Conservation (phyloP, 2,888 invertebrate genomes). For the Sceliomorpha sp. region DNA sequence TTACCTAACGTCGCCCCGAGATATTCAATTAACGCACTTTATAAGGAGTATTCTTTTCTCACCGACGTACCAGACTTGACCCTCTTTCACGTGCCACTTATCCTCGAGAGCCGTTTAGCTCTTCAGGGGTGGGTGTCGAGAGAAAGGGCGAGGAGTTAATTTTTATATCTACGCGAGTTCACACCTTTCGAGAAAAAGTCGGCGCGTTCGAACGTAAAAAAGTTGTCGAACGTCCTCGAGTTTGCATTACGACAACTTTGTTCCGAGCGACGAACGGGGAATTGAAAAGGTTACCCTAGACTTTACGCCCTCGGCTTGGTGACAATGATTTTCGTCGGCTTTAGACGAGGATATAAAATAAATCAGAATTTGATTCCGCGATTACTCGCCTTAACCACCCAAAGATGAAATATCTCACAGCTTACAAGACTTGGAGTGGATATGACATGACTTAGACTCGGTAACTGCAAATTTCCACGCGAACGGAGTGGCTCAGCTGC, state of each 20-base stretch:
- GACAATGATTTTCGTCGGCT: conserved; percentile 41
- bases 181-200: too few species aligned
- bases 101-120: conserved; percentile 10
- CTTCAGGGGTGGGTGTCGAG: too few species aligned
- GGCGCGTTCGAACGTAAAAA: background rate
- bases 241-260: too few species aligned
- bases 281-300: conserved; percentile 20
- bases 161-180: too few species aligned
- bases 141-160: too few species aligned
- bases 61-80: conserved; percentile 20
- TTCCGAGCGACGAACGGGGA: conserved; percentile 2
- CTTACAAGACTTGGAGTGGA: conserved; percentile 45
- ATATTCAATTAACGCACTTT: conserved; percentile 49
- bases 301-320: conserved; percentile 9
- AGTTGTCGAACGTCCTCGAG: too few species aligned
- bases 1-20: conserved; percentile 37
- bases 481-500: conserved; percentile 47
- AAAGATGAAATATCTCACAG: conserved; percentile 49
- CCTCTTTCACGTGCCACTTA: conserved; percentile 12
- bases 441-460: conserved; percentile 53
- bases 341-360: conserved; percentile 41
- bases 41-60: conserved; percentile 25
- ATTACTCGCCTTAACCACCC: conserved; percentile 38
- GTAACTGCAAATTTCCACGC: conserved; percentile 54
- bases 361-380: conserved; percentile 47